phyloP scores from a whole-genome alignment of 2,888 invertebrate species.

The Drosophila nigricruria region DNA sequence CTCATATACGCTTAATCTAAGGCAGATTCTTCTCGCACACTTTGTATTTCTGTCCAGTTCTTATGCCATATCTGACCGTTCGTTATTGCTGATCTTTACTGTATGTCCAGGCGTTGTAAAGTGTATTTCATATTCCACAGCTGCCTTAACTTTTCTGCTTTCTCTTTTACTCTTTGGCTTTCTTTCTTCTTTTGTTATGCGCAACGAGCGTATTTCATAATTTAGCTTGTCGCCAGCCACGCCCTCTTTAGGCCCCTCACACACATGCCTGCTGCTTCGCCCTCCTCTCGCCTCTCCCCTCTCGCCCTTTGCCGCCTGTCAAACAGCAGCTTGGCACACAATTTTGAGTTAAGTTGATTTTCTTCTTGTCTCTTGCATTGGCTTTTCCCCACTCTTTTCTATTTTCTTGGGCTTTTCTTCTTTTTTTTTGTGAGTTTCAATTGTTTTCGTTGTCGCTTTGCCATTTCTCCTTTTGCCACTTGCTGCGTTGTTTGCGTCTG shows the following conservation, averaged over 20 bases:
- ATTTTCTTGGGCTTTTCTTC: conserved; percentile 10
- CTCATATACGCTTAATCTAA: too few species aligned
- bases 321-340: conserved; percentile 34
- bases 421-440: not conserved
- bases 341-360: conserved; percentile 73
- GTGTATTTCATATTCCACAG: not conserved
- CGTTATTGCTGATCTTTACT: not conserved
- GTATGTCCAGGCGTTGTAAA: not conserved
- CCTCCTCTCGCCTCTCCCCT: not conserved
- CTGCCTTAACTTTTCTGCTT: not conserved
- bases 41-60: too few species aligned
- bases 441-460: conserved; percentile 6
- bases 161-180: not conserved
- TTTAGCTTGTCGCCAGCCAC: conserved; percentile 50
- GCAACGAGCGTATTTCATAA: conserved; percentile 68
- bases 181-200: conserved; percentile 8
- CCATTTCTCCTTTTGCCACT: conserved; percentile 16
- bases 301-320: not conserved
- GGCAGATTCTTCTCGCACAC: too few species aligned
- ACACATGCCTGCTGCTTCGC: not conserved
- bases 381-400: not conserved
- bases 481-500: conserved; percentile 52
- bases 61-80: not conserved
- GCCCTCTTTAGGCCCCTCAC: conserved; percentile 3
- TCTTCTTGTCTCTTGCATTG: conserved; percentile 35